Base-by-base conservation (phyloP, 30 jellyfish, hydroid and myxozoan species). In the Phacellophora camtschatica region DNA sequence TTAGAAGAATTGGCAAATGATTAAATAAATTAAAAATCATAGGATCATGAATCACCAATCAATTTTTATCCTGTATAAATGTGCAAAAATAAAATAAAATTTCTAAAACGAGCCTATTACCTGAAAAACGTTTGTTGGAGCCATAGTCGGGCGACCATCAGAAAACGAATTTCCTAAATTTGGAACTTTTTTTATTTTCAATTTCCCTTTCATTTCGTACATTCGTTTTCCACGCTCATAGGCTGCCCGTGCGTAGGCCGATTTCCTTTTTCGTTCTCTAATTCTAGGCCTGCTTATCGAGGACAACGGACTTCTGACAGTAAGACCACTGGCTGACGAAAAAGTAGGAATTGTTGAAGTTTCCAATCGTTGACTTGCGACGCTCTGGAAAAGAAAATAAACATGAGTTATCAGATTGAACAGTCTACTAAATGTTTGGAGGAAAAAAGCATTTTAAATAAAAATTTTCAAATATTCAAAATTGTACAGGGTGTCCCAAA, bases 61-160 rank as follows among this genome's bases (percentile, higher is more conserved):
- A n/a, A n/a, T n/a, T n/a, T n/a, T n/a, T n/a, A n/a, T n/a, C n/a
- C n/a, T n/a, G n/a, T n/a, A n/a, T n/a, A n/a, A n/a, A n/a, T n/a
- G n/a, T n/a, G n/a, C n/a, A n/a, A n/a, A n/a, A n/a, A n/a, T n/a
- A n/a, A n/a, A n/a, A n/a, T n/a, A n/a, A n/a, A n/a, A n/a, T n/a
- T 8, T 12, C 10, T 12, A 53, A 7, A 41, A 9, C 55, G 55
- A 53, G 25, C 68, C 68, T 8, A 34, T 29, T 55, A 80, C 91
- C 91, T 80, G 84, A 34, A 80, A 80, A 15, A 69, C 83, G 41
- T 80, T 80, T 1, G 81, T 80, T n/a, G n/a, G n/a, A 33, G 91
- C 91, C 91, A 80, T 80, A 12, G 91, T 80, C 7, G 91, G 91
- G 22, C 91, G 83, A 11, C 55, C 91, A 24, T 53, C 69, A 5